These are phyloP conservation scores for Oxytorus armatus DNA, from an alignment of 2,888 invertebrate genomes.

Conservation along the genomic window DNA sequence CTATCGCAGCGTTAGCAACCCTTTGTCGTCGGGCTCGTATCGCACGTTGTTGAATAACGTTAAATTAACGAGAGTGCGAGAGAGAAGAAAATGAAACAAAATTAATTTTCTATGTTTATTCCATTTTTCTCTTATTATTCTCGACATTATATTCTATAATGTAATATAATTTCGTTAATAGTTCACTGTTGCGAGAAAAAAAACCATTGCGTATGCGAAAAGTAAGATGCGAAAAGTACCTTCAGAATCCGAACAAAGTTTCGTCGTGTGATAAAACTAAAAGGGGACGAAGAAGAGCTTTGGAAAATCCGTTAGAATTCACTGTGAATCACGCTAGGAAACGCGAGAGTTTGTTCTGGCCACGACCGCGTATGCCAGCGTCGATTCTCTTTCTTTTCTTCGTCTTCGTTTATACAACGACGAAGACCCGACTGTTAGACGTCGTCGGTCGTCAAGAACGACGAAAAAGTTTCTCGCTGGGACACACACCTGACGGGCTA, in stretches of 20 bases:
- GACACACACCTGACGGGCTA: conserved; percentile 49
- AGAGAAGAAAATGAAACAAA: too few relatives aligned
- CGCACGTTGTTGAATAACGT: conserved; percentile 59
- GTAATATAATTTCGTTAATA: background rate
- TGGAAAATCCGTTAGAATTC: conserved; percentile 43
- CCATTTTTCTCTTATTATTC: background rate
- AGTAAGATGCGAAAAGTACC: background rate
- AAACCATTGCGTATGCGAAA: background rate
- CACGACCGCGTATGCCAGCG: conserved; percentile 42
- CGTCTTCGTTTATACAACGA: conserved; percentile 41
- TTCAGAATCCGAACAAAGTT: conserved; percentile 26
- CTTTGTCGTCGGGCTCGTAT: conserved; percentile 57
- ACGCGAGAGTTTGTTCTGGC: conserved; percentile 37
- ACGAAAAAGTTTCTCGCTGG: conserved; percentile 57
- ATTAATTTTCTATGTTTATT: background rate
- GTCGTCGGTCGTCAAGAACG: conserved; percentile 40
- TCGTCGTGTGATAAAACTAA: conserved; percentile 19
- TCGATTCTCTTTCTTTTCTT: conserved; percentile 26
- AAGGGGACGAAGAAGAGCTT: conserved; percentile 25
- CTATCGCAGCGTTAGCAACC: conserved; percentile 24
- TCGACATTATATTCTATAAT: background rate
- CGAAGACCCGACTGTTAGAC: conserved; percentile 33
- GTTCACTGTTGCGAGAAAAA: background rate
- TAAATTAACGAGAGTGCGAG: conserved; percentile 61
- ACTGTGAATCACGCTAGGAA: conserved; percentile 34